phyloP scores from a whole-genome alignment of 2,113 vertebrate species.

The Podarcis raffonei region DNA sequence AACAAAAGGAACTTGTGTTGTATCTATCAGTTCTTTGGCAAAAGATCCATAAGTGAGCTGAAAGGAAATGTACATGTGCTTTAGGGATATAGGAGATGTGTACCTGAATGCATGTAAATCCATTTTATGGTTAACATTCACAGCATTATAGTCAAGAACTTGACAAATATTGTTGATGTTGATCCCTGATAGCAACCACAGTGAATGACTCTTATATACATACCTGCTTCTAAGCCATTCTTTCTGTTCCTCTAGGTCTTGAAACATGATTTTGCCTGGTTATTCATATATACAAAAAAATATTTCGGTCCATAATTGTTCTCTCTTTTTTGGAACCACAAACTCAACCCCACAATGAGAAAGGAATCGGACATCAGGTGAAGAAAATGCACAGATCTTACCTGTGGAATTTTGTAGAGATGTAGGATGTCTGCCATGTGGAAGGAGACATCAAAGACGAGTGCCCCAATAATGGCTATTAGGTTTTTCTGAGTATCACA shows the following conservation, averaged over 20 bases:
- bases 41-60: neutral
- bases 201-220: too few species aligned
- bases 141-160: too few species aligned
- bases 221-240: too few species aligned
- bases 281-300: neutral
- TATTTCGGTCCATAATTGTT: neutral
- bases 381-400: neutral
- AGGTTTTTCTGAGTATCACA: neutral
- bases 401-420: constrained; percentile 7
- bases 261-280: too few species aligned
- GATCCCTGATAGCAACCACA: too few species aligned
- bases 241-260: too few species aligned
- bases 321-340: neutral
- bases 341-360: neutral
- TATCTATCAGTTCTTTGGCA: neutral
- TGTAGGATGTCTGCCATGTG: neutral
- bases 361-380: neutral
- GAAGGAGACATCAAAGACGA: neutral
- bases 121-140: too few species aligned
- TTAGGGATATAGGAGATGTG: neutral
- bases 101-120: too few species aligned
- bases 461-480: neutral
- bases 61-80: neutral
- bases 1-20: neutral
- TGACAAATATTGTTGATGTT: too few species aligned